phyloP scores from a whole-genome alignment of 2,888 invertebrate species.

The Andrena haemorrhoa region DNA sequence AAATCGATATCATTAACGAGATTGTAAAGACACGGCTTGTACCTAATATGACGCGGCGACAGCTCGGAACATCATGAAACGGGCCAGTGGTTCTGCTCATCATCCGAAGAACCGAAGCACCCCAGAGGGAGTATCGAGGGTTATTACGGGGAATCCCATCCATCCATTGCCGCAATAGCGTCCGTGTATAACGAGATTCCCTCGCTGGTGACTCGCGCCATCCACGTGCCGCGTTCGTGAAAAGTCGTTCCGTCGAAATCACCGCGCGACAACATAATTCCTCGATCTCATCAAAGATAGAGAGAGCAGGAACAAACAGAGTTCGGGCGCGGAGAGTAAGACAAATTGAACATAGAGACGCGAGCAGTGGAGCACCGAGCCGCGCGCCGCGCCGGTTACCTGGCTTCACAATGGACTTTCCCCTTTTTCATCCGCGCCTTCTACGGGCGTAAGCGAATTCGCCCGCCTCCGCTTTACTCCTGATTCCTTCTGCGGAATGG shows the following conservation, averaged over 20 bases:
- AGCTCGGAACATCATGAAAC: constrained; percentile 41
- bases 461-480: constrained; percentile 19
- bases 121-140: constrained; percentile 58
- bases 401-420: constrained; percentile 58
- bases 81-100: constrained; percentile 48
- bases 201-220: background rate
- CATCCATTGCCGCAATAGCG: constrained; percentile 29
- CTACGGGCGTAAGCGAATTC: constrained; percentile 31
- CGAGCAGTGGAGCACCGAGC: background rate
- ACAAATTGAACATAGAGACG: constrained; percentile 45
- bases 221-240: constrained; percentile 33
- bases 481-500: constrained; percentile 43
- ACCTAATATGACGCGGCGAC: constrained; percentile 33
- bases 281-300: constrained; percentile 72
- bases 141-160: constrained; percentile 50
- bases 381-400: constrained; percentile 5
- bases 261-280: constrained; percentile 70
- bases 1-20: constrained; percentile 41
- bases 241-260: constrained; percentile 58
- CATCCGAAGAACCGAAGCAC: constrained; percentile 45
- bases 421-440: constrained; percentile 29
- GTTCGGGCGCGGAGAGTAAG: constrained; percentile 18
- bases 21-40: constrained; percentile 37
- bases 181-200: constrained; percentile 51
- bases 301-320: constrained; percentile 20